Conservation (phyloP, 2,797 vertebrate genomes). For the Hozukius guyotensis region DNA sequence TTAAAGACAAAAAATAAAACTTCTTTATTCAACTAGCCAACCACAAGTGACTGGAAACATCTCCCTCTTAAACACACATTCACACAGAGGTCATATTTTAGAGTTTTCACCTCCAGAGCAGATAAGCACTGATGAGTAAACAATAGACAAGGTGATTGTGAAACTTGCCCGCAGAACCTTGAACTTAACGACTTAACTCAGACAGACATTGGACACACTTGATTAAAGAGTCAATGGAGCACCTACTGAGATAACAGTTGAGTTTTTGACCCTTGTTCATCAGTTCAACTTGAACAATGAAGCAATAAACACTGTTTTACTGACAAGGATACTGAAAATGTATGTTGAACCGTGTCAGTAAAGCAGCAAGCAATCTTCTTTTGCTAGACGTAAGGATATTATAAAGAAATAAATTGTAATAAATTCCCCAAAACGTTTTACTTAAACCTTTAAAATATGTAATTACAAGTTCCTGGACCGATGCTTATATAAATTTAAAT, state of each 20-base stretch:
- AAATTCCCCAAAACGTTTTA: background rate
- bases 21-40: background rate
- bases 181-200: conserved; percentile 38
- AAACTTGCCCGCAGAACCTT: conserved; percentile 63
- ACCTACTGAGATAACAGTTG: conserved; percentile 29
- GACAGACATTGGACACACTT: conserved; percentile 1
- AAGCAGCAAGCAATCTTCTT: background rate
- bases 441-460: background rate
- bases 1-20: background rate
- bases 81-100: conserved; percentile 49
- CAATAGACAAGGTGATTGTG: conserved; percentile 49
- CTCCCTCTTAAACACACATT: background rate
- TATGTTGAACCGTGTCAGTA: background rate
- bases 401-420: background rate
- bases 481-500: background rate
- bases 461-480: background rate
- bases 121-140: conserved; percentile 71
- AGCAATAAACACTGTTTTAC: conserved; percentile 3
- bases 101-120: conserved; percentile 24
- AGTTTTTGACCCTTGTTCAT: conserved; percentile 58
- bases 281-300: conserved; percentile 26
- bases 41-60: background rate
- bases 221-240: conserved; percentile 30
- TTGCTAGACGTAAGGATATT: background rate
- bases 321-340: background rate